Conservation (phyloP, 2,888 invertebrate genomes). For the Acleris cristana region DNA sequence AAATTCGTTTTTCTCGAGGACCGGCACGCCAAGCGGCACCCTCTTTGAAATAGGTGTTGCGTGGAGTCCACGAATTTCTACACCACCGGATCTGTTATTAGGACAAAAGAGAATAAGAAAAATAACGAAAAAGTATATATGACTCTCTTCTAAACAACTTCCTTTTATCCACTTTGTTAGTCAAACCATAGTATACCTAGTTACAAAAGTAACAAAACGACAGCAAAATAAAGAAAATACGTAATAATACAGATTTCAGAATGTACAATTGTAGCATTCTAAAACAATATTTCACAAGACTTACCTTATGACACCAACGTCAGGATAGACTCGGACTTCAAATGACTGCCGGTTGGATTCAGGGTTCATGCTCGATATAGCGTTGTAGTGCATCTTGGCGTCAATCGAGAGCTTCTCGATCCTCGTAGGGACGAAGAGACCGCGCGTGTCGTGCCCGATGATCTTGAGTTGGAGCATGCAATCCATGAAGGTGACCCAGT, state of each 20-base stretch:
- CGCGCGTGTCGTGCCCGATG: constrained; percentile 86
- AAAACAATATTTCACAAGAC: not conserved
- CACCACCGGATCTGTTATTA: constrained; percentile 86
- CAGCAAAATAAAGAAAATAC: no score
- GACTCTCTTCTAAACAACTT: no score
- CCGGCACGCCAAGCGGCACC: constrained; percentile 88
- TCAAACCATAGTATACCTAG: no score
- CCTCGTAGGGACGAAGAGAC: constrained; percentile 89
- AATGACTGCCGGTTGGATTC: constrained; percentile 72
- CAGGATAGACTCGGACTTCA: constrained; percentile 75
- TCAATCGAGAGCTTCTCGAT: constrained; percentile 88
- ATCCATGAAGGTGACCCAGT: constrained; percentile 95
- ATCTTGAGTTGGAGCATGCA: constrained; percentile 93
- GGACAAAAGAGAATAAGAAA: constrained; percentile 36
- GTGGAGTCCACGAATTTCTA: constrained; percentile 90
- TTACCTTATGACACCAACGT: constrained; percentile 79
- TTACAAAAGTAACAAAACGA: no score
- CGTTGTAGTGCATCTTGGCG: constrained; percentile 83
- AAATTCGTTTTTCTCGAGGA: constrained; percentile 90
- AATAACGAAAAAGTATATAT: not conserved
- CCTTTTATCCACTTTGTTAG: no score
- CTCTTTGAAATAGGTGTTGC: constrained; percentile 89
- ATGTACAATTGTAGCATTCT: no score
- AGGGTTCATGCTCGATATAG: constrained; percentile 76
- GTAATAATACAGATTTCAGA: no score